These are phyloP conservation scores for Ganaspis brasiliensis DNA, from an alignment of 2,888 invertebrate species.

Conservation along the genomic window DNA sequence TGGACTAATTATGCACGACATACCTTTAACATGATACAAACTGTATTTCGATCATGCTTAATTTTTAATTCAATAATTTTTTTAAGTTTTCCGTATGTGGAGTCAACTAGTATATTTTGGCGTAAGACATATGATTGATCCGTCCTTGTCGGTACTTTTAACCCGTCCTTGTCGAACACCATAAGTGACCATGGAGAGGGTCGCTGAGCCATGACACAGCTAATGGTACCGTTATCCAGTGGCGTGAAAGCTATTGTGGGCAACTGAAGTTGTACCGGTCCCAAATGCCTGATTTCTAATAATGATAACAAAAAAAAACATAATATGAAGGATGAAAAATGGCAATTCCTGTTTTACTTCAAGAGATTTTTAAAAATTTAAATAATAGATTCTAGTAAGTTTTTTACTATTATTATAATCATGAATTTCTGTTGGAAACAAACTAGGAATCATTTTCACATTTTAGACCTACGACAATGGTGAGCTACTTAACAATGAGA, in stretches of 20 bases:
- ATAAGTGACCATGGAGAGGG: constrained; percentile 60
- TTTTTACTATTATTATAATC: not conserved
- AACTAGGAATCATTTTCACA: constrained; percentile 57
- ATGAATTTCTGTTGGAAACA: constrained; percentile 21
- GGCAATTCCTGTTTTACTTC: not conserved
- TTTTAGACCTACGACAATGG: constrained; percentile 75
- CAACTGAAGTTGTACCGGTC: constrained; percentile 16
- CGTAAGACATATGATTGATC: constrained; percentile 54
- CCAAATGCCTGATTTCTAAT: constrained; percentile 20
- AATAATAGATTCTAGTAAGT: not conserved
- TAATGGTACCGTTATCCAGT: constrained; percentile 77
- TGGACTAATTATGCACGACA: constrained; percentile 61
- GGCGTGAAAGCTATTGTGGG: constrained; percentile 67
- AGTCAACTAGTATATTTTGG: constrained; percentile 20
- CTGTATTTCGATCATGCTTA: constrained; percentile 56
- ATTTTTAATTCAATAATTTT: constrained; percentile 44
- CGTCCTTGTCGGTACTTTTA: constrained; percentile 67
- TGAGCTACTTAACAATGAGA: constrained; percentile 79
- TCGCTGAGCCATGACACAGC: constrained; percentile 73
- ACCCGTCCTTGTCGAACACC: constrained; percentile 62
- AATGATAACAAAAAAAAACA: not conserved
- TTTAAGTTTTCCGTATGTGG: constrained; percentile 53
- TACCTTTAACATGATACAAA: constrained; percentile 73
- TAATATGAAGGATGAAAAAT: not conserved
- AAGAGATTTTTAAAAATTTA: not conserved